Base-by-base conservation (phyloP, 2,113 vertebrate species). In the Oryzias woworae region DNA sequence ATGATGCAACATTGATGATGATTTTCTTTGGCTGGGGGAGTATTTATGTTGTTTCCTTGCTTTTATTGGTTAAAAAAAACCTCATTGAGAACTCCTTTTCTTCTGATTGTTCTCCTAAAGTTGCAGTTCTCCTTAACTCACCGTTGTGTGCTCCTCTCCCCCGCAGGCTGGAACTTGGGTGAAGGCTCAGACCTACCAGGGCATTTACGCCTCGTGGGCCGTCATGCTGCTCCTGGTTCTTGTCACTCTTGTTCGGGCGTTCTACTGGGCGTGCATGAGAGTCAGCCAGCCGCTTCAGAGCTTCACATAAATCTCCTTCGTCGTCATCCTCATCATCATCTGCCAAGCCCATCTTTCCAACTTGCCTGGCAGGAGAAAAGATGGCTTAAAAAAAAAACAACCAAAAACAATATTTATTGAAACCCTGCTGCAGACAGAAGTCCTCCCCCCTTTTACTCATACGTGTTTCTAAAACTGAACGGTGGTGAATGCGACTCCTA, bases 121-220 rank as follows among this genome's bases (percentile, higher is more conserved):
- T 31, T 23, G 10, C 41, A 26, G 24, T 73, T 56, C 16, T 1
- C n/a, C 43, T 52, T 47, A 18, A 23, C 62, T 47, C n/a, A 41
- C 46, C 24, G 2, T 14, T 53, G 26, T 46, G 23, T 36, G 4
- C n/a, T 5, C 3, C 26, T 14, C 10, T 73, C 73, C 16, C 36
- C 52, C n/a, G 1, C 79, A 96, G 95, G 94, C 93, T 15, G 93
- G 94, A 3, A 96, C 95, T 7, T 95, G 94, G 95, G 81, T 81
- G 48, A 87, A 92, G 52, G 95, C 94, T 26, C 91, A 73, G 67
- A 85, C 70, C 58, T 95, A 94, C 54, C 88, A 89, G 54, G 95
- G 94, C 28, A 95, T 96, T 86, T 96, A 96, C 51, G 95, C 94
- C 55, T 91, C 93, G 14, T 96, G 95, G 95, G 94, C 92, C 3